Base-by-base conservation (phyloP, 2,113 vertebrate genomes). In the Micronisus gabar region DNA sequence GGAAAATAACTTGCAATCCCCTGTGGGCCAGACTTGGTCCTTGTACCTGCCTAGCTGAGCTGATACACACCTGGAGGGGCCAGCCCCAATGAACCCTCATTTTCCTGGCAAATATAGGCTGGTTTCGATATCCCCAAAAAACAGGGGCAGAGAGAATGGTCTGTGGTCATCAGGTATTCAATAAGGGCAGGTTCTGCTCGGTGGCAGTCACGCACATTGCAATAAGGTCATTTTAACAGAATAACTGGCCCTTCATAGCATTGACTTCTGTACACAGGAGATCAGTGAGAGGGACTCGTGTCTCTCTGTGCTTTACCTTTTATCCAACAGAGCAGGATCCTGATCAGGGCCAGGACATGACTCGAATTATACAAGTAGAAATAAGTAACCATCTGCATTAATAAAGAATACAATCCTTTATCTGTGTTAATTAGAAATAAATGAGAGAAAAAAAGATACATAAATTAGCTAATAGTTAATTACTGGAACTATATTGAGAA, bases 361-460 rank as follows among this genome's bases (percentile, higher is more conserved):
- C 48, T 96, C 40, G 58, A 76, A 52, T 61, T 79, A 61, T 19
- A 41, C 62, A 81, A 88, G 62, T 8, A 88, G 79, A 73, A 96
- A 80, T 61, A 83, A 95, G 43, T 66, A 92, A 87, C 50, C 20
- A 23, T 83, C 74, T 92, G 45, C 45, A 83, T 66, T 52, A 80
- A 71, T 76, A 94, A 85, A 14, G n/a, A 73, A 48, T 30, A 61
- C 34, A 83, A 53, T 65, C 48, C 15, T 94, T 86, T 70, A 90
- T 80, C 88, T 86, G 13, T 66, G 79, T 26, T 91, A 90, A 95
- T 93, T 86, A 88, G 48, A 85, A 85, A 85, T 40, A 90, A 74
- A 87, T 91, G 17, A 48, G 68, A 68, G 21, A 34, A 19, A 40
- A 41, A 40, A 65, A 70, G 1, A 55, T 15, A 81, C 22, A 43